Evolutionary conservation across 2,113 vertebrate species (phyloP), one percentile per base, ranked within the genome.

Genomic region (Halichoerus grypus): DNA sequence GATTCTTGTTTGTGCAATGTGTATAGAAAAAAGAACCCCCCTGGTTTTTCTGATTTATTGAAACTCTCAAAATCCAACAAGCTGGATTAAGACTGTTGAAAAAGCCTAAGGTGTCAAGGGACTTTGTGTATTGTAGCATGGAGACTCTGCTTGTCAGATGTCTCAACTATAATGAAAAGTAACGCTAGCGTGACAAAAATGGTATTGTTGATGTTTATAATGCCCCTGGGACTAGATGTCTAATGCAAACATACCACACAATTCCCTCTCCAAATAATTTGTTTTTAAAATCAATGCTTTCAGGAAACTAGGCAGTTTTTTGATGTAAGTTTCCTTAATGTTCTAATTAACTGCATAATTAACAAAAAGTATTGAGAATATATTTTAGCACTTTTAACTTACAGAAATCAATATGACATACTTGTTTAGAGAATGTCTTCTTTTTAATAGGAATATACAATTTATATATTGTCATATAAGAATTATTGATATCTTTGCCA

Each of bases 101-200:
- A 97, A 97, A 97, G 63, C 80, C 59, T 26, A 26, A 55, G 13
- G 57, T 83, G 39, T 96, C 95, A 53, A 3, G 98, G 98, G 98
- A 98, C 24, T 88, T 36, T 91, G 96, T 92, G 51, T 89, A 83
- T 71, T 97, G 91, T 95, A 93, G 95, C 96, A 59, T 90, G 88
- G 79, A 96, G 94, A 61, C 57, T 97, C n/a, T 82, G 69, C 94
- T 93, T 97, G 97, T 98, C 98, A 98, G 91, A 95, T 88, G 74
- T 93, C 97, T 98, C 87, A 95, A 33, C 74, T 63, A 22, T 71
- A 77, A 31, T 51, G 92, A 95, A 89, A 97, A 95, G 92, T 86
- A 97, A 97, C 26, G 93, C 24, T 36, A 49, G 92, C 12, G 1
- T 96, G 96, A 97, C 86, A 96, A 82, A 93, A 97, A 46, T 51